A percentile compares a stretch with the other conserved stretches of the same genome.
These are phyloP conservation scores for Nomada flava DNA, from an alignment of 2,888 invertebrate genomes.

Conservation along the genomic window DNA sequence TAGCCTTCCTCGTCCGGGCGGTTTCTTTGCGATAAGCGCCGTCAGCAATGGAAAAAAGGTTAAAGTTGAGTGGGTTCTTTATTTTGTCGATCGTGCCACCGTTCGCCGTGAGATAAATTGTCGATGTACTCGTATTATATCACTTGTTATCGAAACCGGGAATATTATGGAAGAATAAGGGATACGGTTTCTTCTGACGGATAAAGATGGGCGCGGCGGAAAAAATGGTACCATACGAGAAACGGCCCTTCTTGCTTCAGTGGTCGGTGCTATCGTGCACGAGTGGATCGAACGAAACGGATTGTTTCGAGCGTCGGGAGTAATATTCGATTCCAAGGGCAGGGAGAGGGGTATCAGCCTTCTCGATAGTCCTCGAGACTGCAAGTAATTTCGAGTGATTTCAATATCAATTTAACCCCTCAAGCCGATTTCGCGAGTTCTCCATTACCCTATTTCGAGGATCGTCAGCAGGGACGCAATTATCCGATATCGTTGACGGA, in stretches of 20 bases:
- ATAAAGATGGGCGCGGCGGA: too few species aligned
- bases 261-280: conserved; percentile 63
- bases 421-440: conserved; percentile 74
- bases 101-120: too few species aligned
- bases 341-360: conserved; percentile 35
- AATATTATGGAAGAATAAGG: too few species aligned
- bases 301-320: conserved; percentile 46
- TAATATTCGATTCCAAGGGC: conserved; percentile 64
- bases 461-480: conserved; percentile 66
- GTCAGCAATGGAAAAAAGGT: not conserved
- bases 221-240: too few species aligned
- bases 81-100: not conserved
- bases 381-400: conserved; percentile 73
- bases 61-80: not conserved
- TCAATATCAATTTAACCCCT: conserved; percentile 74
- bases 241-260: conserved; percentile 16
- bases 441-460: conserved; percentile 73
- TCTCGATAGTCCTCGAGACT: conserved; percentile 52
- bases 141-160: too few species aligned
- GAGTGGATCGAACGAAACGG: conserved; percentile 26
- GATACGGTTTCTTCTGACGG: too few species aligned
- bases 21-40: not conserved
- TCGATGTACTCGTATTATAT: too few species aligned
- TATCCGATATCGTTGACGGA: conserved; percentile 70
- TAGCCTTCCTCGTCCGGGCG: not conserved